Conservation (phyloP, 2,113 vertebrate species). For the Neogale vison region DNA sequence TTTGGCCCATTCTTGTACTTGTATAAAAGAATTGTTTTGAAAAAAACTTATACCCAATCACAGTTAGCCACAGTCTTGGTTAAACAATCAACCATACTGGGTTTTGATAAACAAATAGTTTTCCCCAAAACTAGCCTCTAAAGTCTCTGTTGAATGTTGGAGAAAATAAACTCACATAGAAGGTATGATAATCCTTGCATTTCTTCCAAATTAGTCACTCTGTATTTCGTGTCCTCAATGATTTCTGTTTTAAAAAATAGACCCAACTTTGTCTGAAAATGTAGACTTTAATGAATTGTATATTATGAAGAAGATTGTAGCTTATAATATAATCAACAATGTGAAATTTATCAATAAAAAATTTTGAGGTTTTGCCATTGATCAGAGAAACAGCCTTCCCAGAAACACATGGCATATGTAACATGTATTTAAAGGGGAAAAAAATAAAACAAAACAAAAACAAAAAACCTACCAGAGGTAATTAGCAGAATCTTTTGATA, state of each 20-base stretch:
- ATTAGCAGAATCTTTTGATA: constrained; percentile 47
- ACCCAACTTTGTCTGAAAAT: constrained; percentile 67
- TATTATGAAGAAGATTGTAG: constrained; percentile 53
- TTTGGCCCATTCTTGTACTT: background rate
- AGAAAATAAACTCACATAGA: background rate
- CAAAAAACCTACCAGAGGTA: background rate
- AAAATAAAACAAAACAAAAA: background rate
- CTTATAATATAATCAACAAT: constrained; percentile 62
- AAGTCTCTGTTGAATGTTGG: background rate
- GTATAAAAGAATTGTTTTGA: background rate
- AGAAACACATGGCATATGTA: constrained; percentile 20
- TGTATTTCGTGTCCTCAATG: constrained; percentile 51
- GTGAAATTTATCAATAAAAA: constrained; percentile 78
- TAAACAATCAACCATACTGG: background rate
- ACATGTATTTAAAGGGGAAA: constrained; percentile 36
- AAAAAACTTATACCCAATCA: background rate
- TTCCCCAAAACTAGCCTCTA: background rate
- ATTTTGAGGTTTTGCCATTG: constrained; percentile 45
- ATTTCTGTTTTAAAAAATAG: constrained; percentile 73
- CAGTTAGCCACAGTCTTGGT: background rate
- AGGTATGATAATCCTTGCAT: background rate
- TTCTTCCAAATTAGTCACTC: constrained; percentile 55
- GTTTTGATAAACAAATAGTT: background rate
- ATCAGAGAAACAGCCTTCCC: constrained; percentile 34
- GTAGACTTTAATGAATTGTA: constrained; percentile 78